Evolutionary conservation across 2,797 vertebrate genomes (phyloP).

Genomic region (Scyliorhinus canicula): DNA sequence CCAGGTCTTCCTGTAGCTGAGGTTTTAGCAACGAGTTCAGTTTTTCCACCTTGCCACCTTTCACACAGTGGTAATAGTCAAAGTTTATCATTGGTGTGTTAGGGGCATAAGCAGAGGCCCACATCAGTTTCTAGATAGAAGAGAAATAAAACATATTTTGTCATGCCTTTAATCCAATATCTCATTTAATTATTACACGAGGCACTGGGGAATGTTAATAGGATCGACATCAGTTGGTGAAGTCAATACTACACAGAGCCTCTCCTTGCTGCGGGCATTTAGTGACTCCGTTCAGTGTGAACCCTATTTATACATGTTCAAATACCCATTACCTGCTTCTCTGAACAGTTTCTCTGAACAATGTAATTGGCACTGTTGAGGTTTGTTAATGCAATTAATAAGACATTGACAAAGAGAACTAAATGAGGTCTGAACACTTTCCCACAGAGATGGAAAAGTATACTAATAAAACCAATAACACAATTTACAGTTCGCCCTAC

Average conservation of each 20-base stretch:
- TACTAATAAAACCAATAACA: background rate
- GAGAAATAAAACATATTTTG: background rate
- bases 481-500: background rate
- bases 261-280: too few relatives aligned
- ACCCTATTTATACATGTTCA: background rate
- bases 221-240: too few relatives aligned
- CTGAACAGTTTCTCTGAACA: too few relatives aligned
- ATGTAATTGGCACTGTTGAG: too few relatives aligned
- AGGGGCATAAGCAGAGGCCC: conserved; percentile 61
- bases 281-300: too few relatives aligned
- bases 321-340: too few relatives aligned
- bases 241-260: too few relatives aligned
- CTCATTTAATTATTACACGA: too few relatives aligned
- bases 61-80: conserved; percentile 65
- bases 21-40: conserved; percentile 61
- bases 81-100: conserved; percentile 73
- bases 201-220: too few relatives aligned
- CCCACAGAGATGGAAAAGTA: background rate
- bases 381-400: too few relatives aligned
- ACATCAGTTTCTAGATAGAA: conserved; percentile 60
- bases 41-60: conserved; percentile 65
- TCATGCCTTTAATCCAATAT: background rate
- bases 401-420: background rate
- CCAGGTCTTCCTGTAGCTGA: conserved; percentile 62
- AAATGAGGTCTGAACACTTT: background rate